phyloP scores from a whole-genome alignment of 2,888 invertebrate genomes.

The Heliconius charithonia region DNA sequence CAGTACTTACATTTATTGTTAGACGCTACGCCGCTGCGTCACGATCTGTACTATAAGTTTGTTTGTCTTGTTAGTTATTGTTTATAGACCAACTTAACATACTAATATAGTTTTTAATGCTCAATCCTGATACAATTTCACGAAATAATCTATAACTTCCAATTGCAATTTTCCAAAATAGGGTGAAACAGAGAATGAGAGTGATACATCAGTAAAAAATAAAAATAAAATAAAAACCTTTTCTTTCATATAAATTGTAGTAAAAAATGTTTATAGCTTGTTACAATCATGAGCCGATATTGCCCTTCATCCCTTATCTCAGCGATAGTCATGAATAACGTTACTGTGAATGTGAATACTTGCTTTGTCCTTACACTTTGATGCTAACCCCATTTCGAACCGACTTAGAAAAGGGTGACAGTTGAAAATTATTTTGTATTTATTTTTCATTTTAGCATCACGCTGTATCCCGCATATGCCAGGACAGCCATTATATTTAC shows the following conservation, averaged over 20 bases:
- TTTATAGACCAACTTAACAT: too few relatives aligned
- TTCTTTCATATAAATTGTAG: background rate
- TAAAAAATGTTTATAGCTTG: conserved; percentile 16
- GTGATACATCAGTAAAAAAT: background rate
- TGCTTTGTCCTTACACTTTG: background rate
- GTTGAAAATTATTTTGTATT: background rate
- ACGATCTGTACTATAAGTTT: too few relatives aligned
- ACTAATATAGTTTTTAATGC: too few relatives aligned
- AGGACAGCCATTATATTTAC: too few relatives aligned
- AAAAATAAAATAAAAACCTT: background rate
- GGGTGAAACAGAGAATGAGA: background rate
- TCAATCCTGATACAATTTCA: background rate
- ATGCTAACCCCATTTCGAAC: background rate
- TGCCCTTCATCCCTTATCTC: conserved; percentile 13
- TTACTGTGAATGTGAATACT: conserved; percentile 15
- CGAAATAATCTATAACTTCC: background rate
- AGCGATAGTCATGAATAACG: conserved; percentile 12
- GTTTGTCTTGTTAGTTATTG: too few relatives aligned
- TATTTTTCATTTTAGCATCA: background rate
- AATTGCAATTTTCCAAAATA: background rate
- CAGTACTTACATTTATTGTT: too few relatives aligned
- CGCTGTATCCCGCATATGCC: too few relatives aligned
- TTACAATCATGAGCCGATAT: conserved; percentile 12
- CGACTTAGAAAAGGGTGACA: background rate
- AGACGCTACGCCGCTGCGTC: too few relatives aligned